Evolutionary conservation across 2,797 vertebrate species (phyloP), one percentile per base, ranked within the genome.

Genomic region (Hypotaenidia okinawae): DNA sequence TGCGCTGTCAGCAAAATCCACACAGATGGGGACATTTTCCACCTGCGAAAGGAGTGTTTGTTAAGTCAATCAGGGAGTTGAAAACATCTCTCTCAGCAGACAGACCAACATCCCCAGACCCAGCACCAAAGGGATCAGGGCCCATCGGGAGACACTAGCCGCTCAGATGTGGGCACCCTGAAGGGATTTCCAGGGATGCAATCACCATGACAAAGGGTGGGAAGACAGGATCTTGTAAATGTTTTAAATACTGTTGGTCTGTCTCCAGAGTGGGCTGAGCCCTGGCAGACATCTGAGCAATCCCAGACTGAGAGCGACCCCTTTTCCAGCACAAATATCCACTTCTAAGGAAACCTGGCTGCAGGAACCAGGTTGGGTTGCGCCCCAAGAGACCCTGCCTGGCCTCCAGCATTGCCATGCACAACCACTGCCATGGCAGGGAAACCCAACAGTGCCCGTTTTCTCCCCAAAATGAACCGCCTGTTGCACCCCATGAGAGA

Each of bases 401-500:
- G 51, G 43, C 61, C n/a, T 45, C 28, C 23, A 39, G 9, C 3
- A 3, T 18, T 77, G 78, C 57, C 58, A 39, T 3, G 2, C 35
- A 18, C 70, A 37, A 88, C 49, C 57, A 45, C 30, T 5, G 4
- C 54, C 33, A 19, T 3, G 2, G 12, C n/a, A 33, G 39, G 37
- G 47, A 66, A 67, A 55, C 7, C 4, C 2, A 1, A 37, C 2
- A 4, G 32, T 14, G 37, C 6, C 4, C 2, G 1, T 24, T 5
- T 16, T 15, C 57, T 37, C 15, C 63, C 54, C 67, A 47, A 10
- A 88, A 76, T 7, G 5, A 79, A 39, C 51, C 59, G 67, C 39
- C 58, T 61, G 66, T 45, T 66, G 69, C 41, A 57, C 16, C 24
- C 33, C 59, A 28, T 10, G 17, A n/a, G 68, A 73, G 73, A 64